These are phyloP conservation scores for Seriola dumerili DNA, from an alignment of 2,113 vertebrate species.

Conservation along the genomic window DNA sequence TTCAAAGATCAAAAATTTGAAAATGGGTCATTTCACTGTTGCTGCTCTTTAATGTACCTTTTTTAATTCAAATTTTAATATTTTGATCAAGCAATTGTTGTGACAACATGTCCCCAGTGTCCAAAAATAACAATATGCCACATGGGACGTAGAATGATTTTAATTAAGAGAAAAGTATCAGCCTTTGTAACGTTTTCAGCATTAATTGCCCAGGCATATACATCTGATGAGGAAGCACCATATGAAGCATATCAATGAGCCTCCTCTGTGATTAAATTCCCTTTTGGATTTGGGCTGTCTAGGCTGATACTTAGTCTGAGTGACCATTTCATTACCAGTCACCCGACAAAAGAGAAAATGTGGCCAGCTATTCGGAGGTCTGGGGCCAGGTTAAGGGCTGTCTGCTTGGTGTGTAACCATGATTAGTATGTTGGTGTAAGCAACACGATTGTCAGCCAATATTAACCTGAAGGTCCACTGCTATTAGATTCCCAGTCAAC, in stretches of 20 bases:
- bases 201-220: background rate
- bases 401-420: constrained; percentile 30
- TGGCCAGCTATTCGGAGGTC: constrained; percentile 15
- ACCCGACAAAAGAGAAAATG: background rate
- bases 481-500: constrained; percentile 37
- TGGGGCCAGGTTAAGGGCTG: constrained; percentile 22
- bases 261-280: background rate
- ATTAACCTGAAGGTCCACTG: constrained; percentile 44
- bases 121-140: constrained; percentile 28
- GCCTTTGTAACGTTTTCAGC: constrained; percentile 4
- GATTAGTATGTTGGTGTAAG: constrained; percentile 40
- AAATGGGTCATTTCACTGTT: background rate
- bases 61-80: constrained; percentile 11
- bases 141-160: constrained; percentile 21
- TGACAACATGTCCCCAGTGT: background rate
- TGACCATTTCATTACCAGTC: background rate
- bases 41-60: background rate
- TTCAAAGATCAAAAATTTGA: background rate
- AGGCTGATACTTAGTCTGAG: background rate
- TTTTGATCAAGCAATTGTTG: background rate
- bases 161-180: constrained; percentile 1
- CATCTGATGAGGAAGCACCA: background rate
- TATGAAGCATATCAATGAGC: background rate
- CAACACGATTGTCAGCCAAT: constrained; percentile 29
- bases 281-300: constrained; percentile 25